Percentiles rank a stretch among this genome's conserved stretches.
These are phyloP conservation scores for Bombus vancouverensis DNA, from an alignment of 1,140 invertebrate genomes.

Conservation along the genomic window DNA sequence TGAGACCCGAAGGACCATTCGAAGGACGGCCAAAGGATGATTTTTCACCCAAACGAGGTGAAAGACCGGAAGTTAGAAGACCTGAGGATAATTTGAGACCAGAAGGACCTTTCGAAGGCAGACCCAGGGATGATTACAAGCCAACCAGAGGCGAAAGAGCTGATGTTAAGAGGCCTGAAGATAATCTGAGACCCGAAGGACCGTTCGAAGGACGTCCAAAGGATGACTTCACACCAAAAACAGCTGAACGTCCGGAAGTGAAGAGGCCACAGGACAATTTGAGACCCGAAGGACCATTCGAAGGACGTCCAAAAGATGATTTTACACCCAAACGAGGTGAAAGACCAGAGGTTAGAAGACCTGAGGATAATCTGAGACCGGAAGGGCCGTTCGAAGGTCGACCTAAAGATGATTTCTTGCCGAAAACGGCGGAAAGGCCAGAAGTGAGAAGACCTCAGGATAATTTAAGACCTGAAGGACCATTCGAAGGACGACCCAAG, in stretches of 20 bases:
- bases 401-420: slow-evolving; percentile 74
- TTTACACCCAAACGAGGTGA: slow-evolving; percentile 82
- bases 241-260: slow-evolving; percentile 74
- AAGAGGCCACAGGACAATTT: slow-evolving; percentile 82
- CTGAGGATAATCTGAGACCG: slow-evolving; percentile 83
- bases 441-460: slow-evolving; percentile 76
- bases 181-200: slow-evolving; percentile 83
- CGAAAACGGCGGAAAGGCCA: slow-evolving; percentile 54
- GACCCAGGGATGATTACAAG: too few species aligned
- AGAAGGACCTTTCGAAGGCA: slow-evolving; percentile 82
- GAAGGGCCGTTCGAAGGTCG: slow-evolving; percentile 87
- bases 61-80: slow-evolving; percentile 71
- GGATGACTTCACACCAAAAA: slow-evolving; percentile 77
- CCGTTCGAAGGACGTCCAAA: slow-evolving; percentile 84
- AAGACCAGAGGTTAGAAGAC: slow-evolving; percentile 78
- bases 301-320: slow-evolving; percentile 77
- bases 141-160: slow-evolving; percentile 76
- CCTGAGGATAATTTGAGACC: slow-evolving; percentile 84
- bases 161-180: slow-evolving; percentile 64
- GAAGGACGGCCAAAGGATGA: slow-evolving; percentile 80
- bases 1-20: slow-evolving; percentile 84
- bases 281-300: slow-evolving; percentile 83
- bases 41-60: slow-evolving; percentile 82
- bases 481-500: slow-evolving; percentile 79
- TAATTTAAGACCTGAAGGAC: slow-evolving; percentile 75